These are phyloP conservation scores for Margaritifera margaritifera DNA, from an alignment of 2,888 invertebrate genomes.

Conservation along the genomic window DNA sequence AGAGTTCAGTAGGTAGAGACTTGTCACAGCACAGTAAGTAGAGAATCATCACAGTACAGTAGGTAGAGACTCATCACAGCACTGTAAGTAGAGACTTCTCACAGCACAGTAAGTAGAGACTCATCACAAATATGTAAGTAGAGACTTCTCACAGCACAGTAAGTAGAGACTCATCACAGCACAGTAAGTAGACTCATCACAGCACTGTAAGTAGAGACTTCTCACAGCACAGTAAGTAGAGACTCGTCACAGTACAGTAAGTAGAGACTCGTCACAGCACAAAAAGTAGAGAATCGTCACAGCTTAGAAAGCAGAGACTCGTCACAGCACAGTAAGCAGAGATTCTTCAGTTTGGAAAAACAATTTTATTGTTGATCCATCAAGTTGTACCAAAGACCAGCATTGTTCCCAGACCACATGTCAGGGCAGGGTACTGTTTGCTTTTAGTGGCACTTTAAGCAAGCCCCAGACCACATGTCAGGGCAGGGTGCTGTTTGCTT, in stretches of 20 bases:
- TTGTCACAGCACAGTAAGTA: too few relatives aligned
- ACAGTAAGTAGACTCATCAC: conserved; percentile 75
- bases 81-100: too few relatives aligned
- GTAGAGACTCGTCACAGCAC: conserved; percentile 75
- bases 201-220: neutral
- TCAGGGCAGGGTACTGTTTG: too few relatives aligned
- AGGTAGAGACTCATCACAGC: neutral
- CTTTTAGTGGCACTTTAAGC: too few relatives aligned
- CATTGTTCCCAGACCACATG: too few relatives aligned
- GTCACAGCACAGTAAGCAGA: conserved; percentile 78
- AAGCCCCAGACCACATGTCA: too few relatives aligned
- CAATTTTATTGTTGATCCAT: too few relatives aligned
- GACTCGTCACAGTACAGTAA: conserved; percentile 78
- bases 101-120: too few relatives aligned
- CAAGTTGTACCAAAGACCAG: too few relatives aligned
- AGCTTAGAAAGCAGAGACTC: conserved; percentile 77
- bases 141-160: conserved; percentile 83
- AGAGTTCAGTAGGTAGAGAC: neutral
- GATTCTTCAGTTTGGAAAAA: too few relatives aligned
- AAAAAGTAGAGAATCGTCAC: conserved; percentile 65
- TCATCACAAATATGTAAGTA: too few relatives aligned
- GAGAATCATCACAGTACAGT: neutral
- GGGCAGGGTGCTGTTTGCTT: too few relatives aligned
- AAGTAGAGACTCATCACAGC: conserved; percentile 75
- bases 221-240: conserved; percentile 78